A percentile compares a stretch with the other conserved stretches of the same genome.
These are phyloP conservation scores for Falcaria lacertinaria DNA, from an alignment of 2,888 invertebrate genomes.

Conservation along the genomic window DNA sequence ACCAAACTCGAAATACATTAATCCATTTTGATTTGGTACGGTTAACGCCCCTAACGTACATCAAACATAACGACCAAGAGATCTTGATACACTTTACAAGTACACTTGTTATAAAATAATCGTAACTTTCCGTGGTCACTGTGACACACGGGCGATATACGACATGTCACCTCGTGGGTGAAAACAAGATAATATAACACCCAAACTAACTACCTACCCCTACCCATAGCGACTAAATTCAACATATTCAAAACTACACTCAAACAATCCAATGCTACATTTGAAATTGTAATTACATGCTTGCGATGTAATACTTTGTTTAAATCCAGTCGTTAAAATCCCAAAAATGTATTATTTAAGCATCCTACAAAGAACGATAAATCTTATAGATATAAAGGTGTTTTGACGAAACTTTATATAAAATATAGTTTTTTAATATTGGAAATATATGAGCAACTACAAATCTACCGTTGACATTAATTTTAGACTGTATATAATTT, in stretches of 20 bases:
- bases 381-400: slow-evolving; percentile 29
- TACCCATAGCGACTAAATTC: slow-evolving; percentile 11
- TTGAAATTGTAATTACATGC: slow-evolving; percentile 19
- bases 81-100: slow-evolving; percentile 46
- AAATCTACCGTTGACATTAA: no score
- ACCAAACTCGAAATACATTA: slow-evolving; percentile 68
- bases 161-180: slow-evolving; percentile 39
- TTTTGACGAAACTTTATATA: no score
- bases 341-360: slow-evolving; percentile 18
- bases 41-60: slow-evolving; percentile 55
- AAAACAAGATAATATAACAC: slow-evolving; percentile 37
- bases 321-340: slow-evolving; percentile 24
- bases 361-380: slow-evolving; percentile 25
- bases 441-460: no score
- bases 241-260: slow-evolving; percentile 8
- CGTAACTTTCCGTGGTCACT: slow-evolving; percentile 38
- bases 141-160: slow-evolving; percentile 42
- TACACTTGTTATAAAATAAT: slow-evolving; percentile 46
- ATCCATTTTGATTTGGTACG: slow-evolving; percentile 65
- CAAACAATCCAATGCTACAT: background rate
- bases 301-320: slow-evolving; percentile 26
- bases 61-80: slow-evolving; percentile 49
- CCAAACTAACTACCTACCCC: slow-evolving; percentile 16
- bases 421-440: no score
- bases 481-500: no score